Evolutionary conservation across 2,888 invertebrate species (phyloP).

Genomic region (Boloria selene): DNA sequence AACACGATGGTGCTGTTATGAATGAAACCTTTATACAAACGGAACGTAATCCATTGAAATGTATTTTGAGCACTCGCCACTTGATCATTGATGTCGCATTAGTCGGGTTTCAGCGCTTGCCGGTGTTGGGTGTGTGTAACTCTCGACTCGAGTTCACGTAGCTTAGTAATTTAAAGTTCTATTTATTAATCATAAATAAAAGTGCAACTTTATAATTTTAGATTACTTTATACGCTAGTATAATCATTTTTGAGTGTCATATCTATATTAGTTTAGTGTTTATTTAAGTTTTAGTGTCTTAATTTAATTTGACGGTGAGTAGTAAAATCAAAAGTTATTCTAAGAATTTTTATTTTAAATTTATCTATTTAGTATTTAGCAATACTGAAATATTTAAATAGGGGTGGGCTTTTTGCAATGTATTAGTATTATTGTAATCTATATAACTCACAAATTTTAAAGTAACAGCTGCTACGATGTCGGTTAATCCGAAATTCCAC

Average conservation of each 20-base stretch:
- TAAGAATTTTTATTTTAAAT: conserved; percentile 8
- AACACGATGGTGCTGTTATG: conserved; percentile 18
- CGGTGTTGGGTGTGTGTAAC: conserved; percentile 62
- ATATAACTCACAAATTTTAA: too few relatives aligned
- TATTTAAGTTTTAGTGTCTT: conserved; percentile 49
- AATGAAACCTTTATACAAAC: conserved; percentile 29
- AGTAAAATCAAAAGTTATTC: conserved; percentile 34
- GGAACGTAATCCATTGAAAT: conserved; percentile 41
- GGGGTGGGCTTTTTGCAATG: neutral
- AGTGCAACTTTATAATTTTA: conserved; percentile 34
- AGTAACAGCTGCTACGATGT: too few relatives aligned
- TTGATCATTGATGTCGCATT: conserved; percentile 58
- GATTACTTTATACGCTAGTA: conserved; percentile 37
- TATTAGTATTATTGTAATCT: neutral
- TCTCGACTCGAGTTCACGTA: conserved; percentile 69
- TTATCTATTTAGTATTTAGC: neutral
- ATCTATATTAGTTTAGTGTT: conserved; percentile 55
- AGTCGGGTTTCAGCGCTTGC: conserved; percentile 80
- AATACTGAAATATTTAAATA: neutral
- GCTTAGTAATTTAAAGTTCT: conserved; percentile 56
- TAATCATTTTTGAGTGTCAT: conserved; percentile 53
- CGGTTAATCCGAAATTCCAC: too few relatives aligned
- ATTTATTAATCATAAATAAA: conserved; percentile 43
- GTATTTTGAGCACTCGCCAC: conserved; percentile 59
- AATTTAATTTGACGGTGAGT: conserved; percentile 66